phyloP scores from a whole-genome alignment of 2,113 vertebrate species.

The Eurypyga helias region DNA sequence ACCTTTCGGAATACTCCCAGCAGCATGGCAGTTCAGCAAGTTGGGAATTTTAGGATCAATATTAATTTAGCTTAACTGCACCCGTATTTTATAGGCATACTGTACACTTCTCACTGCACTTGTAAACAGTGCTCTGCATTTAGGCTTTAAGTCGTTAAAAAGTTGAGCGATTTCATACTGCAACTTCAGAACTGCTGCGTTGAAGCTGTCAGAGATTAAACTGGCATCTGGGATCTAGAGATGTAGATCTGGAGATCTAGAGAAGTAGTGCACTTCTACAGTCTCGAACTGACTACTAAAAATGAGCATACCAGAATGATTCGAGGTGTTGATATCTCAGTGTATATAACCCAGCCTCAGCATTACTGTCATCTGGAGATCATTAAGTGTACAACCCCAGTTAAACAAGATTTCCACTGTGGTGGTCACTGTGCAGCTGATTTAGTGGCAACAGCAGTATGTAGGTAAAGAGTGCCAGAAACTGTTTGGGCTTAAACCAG shows the following conservation, averaged over 20 bases:
- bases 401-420: neutral
- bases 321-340: neutral
- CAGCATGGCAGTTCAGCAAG: neutral
- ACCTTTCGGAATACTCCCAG: neutral
- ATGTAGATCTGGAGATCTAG: neutral
- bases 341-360: neutral
- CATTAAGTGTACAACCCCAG: neutral
- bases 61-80: neutral
- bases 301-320: neutral
- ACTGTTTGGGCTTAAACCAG: neutral
- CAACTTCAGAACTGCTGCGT: neutral
- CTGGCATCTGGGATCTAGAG: neutral
- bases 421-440: neutral
- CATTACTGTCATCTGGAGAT: neutral
- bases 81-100: neutral
- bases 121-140: neutral
- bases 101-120: neutral
- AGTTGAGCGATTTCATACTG: neutral
- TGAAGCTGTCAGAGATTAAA: neutral
- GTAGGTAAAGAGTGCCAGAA: neutral
- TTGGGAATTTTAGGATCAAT: neutral
- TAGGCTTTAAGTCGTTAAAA: neutral
- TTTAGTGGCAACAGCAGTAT: neutral
- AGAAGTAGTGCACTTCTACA: accelerated
- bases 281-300: neutral